Evolutionary conservation across 2,888 invertebrate species (phyloP).

Genomic region (Bellardia bayeri): DNA sequence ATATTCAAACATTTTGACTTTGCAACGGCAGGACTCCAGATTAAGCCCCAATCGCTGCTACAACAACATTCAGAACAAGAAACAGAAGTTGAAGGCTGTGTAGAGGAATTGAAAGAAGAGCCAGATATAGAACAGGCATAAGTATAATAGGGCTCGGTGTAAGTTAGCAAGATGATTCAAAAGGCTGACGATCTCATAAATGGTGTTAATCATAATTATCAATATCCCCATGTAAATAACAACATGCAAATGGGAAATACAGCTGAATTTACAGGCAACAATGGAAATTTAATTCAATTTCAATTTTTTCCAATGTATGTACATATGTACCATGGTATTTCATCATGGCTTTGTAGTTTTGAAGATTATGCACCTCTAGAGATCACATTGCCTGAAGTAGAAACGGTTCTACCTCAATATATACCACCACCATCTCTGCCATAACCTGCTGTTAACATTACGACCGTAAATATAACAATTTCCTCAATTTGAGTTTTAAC

Average conservation of each 20-base stretch:
- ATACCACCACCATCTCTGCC: slow-evolving; percentile 70
- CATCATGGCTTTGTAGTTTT: slow-evolving; percentile 60
- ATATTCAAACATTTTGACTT: no score
- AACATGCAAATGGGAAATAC: slow-evolving; percentile 27
- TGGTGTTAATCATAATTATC: slow-evolving; percentile 57
- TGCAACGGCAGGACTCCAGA: slow-evolving; percentile 67
- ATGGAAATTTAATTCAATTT: slow-evolving; percentile 51
- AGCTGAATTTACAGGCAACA: background rate
- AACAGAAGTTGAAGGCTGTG: slow-evolving; percentile 45
- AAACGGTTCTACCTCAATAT: slow-evolving; percentile 73
- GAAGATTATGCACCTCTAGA: slow-evolving; percentile 67
- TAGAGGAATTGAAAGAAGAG: slow-evolving; percentile 48
- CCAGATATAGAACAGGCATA: slow-evolving; percentile 61
- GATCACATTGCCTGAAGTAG: slow-evolving; percentile 64
- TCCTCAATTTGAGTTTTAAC: slow-evolving; percentile 62
- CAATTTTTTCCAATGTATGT: slow-evolving; percentile 58
- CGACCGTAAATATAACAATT: slow-evolving; percentile 54
- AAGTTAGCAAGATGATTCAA: slow-evolving; percentile 75
- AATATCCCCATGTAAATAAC: slow-evolving; percentile 30
- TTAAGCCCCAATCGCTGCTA: slow-evolving; percentile 35
- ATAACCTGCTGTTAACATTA: slow-evolving; percentile 69
- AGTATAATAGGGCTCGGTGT: slow-evolving; percentile 61
- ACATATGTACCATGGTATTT: slow-evolving; percentile 27
- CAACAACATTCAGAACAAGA: slow-evolving; percentile 51
- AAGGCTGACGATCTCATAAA: slow-evolving; percentile 70